phyloP scores from a whole-genome alignment of 2,888 invertebrate species.

The Drosophila hamatofila region DNA sequence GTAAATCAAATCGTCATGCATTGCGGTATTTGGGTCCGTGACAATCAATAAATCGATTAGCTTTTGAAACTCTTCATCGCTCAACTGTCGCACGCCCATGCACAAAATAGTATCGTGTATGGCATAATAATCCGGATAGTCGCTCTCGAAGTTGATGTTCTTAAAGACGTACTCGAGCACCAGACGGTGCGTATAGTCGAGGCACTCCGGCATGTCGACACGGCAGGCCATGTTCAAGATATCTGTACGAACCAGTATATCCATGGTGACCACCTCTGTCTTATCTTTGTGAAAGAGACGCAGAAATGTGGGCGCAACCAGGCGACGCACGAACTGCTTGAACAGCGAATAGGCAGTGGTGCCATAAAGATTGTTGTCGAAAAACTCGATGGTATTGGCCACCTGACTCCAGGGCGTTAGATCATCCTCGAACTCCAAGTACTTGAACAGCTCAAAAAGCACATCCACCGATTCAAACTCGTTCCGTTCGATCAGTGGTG shows the following conservation, averaged over 20 bases:
- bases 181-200: slow-evolving; percentile 68
- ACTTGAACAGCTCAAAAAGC: slow-evolving; percentile 86
- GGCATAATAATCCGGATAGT: slow-evolving; percentile 57
- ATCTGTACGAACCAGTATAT: slow-evolving; percentile 37
- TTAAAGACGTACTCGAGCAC: slow-evolving; percentile 74
- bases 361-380: slow-evolving; percentile 68
- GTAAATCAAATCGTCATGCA: slow-evolving; percentile 80
- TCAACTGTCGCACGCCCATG: slow-evolving; percentile 73
- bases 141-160: slow-evolving; percentile 47
- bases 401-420: slow-evolving; percentile 90
- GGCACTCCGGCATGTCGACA: slow-evolving; percentile 76
- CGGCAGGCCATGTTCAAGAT: slow-evolving; percentile 76
- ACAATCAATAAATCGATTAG: slow-evolving; percentile 61
- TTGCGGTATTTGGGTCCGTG: slow-evolving; percentile 49
- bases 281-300: slow-evolving; percentile 45
- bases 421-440: slow-evolving; percentile 88
- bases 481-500: slow-evolving; percentile 87
- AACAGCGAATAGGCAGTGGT: slow-evolving; percentile 68
- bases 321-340: slow-evolving; percentile 72
- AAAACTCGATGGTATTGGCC: slow-evolving; percentile 62
- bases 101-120: slow-evolving; percentile 73
- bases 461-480: slow-evolving; percentile 86
- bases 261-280: slow-evolving; percentile 22
- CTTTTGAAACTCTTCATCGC: slow-evolving; percentile 69
- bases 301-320: slow-evolving; percentile 71